Evolutionary conservation across 2,888 invertebrate genomes (phyloP), one percentile per base, ranked within the genome.

Genomic region (Polyommatus iphigenia): DNA sequence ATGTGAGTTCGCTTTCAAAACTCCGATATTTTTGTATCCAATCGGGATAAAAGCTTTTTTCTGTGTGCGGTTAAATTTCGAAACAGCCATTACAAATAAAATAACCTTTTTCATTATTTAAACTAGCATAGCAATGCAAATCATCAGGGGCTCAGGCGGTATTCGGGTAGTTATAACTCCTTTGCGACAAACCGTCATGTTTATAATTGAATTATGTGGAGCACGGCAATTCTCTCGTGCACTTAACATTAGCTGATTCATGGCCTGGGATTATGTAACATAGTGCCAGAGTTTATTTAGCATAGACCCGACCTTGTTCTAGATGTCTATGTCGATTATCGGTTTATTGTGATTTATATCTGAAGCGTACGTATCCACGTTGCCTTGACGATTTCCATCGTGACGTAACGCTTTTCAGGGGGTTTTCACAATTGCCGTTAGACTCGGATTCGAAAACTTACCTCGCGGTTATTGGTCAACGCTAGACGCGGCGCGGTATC

Each of bases 171-270:
- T 78, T 81, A 82, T 80, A 85, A 83, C 82, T 82, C 82, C 82
- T 85, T 84, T 82, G 83, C 85, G 86, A 84, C 84, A 83, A 84
- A 83, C 85, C 86, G 87, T 84, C 87, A 86, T 82, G 87, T 85
- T 90, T 85, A 85, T 94, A 93, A 94, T 93, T 92, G 87, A 92
- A 89, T 93, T 94, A 93, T 89, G 87, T 87, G 81, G 87, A 86
- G 87, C 87, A 83, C 87, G 90, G 85, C 88, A 91, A 88, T 91
- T 93, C 87, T 92, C 89, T 88, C 90, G 85, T 89, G 87, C 90
- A 91, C 87, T 92, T 93, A 91, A 88, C 92, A 85, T 84, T 79
- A 82, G 83, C 84, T 89, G 88, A 89, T 89, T 91, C 90, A 89
- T 86, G 85, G 83, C 82, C 82, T 84, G 82, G 85, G 85, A 85